These are phyloP conservation scores for Galerucella pusilla DNA, from an alignment of 2,888 invertebrate genomes.

Conservation along the genomic window DNA sequence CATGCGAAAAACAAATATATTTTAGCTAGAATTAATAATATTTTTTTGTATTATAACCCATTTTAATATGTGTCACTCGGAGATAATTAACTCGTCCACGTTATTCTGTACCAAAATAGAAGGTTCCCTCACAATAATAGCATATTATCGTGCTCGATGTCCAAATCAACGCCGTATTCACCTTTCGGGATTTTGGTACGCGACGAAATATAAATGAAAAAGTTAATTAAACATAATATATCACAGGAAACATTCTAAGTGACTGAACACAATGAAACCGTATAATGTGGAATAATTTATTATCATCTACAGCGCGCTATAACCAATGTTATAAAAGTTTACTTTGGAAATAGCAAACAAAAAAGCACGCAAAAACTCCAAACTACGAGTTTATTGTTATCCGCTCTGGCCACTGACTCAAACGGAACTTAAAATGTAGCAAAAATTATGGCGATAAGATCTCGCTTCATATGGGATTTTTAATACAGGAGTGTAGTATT, in stretches of 20 bases:
- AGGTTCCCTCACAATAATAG: background rate
- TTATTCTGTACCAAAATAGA: background rate
- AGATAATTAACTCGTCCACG: background rate
- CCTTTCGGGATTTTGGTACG: constrained; percentile 1
- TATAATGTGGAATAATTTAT: background rate
- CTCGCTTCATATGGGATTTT: too few species aligned
- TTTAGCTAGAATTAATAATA: too few species aligned
- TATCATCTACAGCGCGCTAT: background rate
- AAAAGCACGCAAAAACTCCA: too few species aligned
- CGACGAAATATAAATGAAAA: background rate
- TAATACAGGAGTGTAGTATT: too few species aligned
- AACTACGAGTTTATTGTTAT: too few species aligned
- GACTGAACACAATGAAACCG: background rate
- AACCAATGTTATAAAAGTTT: too few species aligned
- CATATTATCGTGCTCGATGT: background rate
- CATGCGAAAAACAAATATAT: too few species aligned
- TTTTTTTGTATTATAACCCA: too few species aligned
- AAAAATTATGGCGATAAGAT: too few species aligned
- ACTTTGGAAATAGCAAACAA: too few species aligned
- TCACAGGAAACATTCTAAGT: background rate
- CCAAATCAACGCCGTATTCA: background rate
- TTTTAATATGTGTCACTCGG: background rate
- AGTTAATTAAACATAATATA: constrained; percentile 5
- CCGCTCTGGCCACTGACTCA: too few species aligned
- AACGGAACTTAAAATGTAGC: too few species aligned